Percentiles rank a stretch among this genome's conserved stretches.
Conservation (phyloP, 2,797 vertebrate species). For the Myotis vivesi region DNA sequence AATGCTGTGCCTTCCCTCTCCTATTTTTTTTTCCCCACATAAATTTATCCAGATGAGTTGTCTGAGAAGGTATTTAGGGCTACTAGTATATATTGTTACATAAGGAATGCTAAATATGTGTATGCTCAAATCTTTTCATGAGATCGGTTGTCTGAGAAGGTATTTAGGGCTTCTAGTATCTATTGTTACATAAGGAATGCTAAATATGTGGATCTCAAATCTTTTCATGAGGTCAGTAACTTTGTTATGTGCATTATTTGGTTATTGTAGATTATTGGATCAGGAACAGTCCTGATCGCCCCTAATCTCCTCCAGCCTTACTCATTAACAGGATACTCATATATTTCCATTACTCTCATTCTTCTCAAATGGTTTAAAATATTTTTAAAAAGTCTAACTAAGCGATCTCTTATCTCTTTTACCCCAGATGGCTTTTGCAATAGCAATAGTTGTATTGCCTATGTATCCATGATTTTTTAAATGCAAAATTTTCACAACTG, state of each 20-base stretch:
- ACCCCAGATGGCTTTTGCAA: neutral
- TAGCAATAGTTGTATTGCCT: neutral
- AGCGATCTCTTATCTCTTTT: neutral
- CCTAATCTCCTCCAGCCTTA: neutral
- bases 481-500: neutral
- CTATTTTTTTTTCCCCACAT: neutral
- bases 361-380: constrained; percentile 4
- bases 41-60: neutral
- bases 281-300: no score
- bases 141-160: neutral
- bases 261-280: neutral
- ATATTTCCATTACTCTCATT: constrained; percentile 13
- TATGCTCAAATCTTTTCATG: neutral
- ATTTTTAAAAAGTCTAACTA: neutral
- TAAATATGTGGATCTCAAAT: neutral
- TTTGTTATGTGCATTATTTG: neutral
- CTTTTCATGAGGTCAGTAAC: neutral
- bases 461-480: constrained; percentile 18
- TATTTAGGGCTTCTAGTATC: neutral
- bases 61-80: neutral
- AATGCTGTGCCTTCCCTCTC: neutral
- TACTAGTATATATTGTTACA: neutral
- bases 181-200: neutral
- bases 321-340: neutral
- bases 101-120: neutral